Base-by-base conservation (phyloP, 1,140 invertebrate species). In the Neomicropteryx cornuta region DNA sequence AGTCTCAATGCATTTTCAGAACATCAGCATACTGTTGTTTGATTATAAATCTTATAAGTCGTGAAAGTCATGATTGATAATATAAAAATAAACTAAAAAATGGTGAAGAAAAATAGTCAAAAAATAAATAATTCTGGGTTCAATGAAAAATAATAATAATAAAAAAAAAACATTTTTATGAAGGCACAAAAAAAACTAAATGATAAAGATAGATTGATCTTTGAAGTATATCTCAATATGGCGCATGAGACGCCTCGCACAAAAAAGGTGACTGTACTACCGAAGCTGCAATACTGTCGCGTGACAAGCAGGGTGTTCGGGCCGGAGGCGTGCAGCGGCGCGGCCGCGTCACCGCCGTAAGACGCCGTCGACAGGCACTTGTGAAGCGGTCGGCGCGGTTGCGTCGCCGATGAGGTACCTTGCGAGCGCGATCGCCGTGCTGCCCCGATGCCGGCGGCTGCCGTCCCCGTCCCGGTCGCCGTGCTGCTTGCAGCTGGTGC, bases 251-350 rank as follows among this genome's bases (percentile, higher is more conserved):
- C n/a, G n/a, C n/a, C n/a, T n/a, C n/a, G n/a, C n/a, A n/a, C n/a
- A n/a, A n/a, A n/a, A 53, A 62, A 64, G 71, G 70, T 73, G 71
- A 72, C 70, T 74, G 79, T 86, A 85, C 81, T 87, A 86, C 83
- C 84, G 81, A 87, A 86, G 81, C 83, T 86, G 81, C 79, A 84
- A 84, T 86, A 88, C 75, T 86, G 84, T 73, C 84, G 78, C 70
- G 82, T 79, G 70, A 75, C 73, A 58, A 79, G 75, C 64, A 80
- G 71, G 67, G 73, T 77, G 61, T 74, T 70, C 56, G 66, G 72
- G 67, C 70, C 58, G 56, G 56, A 68, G 60, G 57, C 72, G 68
- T 63, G 64, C 61, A 65, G 62, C 63, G 65, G 65, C 65, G 64
- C 66, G 65, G 63, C 58, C 54, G 60, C 61, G 66, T 77, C 75